These are phyloP conservation scores for Heliconius erato DNA, from an alignment of 2,888 invertebrate species.

Conservation along the genomic window DNA sequence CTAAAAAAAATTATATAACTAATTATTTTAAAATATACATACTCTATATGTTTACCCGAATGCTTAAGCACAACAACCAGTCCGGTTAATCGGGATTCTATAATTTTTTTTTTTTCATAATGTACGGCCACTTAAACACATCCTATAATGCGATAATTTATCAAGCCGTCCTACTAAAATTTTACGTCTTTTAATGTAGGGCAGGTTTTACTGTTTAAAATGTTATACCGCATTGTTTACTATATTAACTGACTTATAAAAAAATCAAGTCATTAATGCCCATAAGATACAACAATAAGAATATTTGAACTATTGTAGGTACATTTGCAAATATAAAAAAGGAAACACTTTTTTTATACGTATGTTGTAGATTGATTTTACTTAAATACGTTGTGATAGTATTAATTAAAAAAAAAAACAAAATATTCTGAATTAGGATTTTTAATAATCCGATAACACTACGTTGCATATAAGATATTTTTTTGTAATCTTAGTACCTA, in stretches of 20 bases:
- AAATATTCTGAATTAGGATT: not conserved
- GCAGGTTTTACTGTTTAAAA: constrained; percentile 17
- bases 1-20: not conserved
- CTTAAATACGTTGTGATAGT: not conserved
- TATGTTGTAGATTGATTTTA: not conserved
- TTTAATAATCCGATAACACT: not conserved
- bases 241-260: constrained; percentile 2
- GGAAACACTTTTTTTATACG: not conserved
- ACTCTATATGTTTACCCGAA: not conserved
- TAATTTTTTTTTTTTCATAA: not conserved
- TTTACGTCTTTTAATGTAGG: not conserved
- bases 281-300: not conserved
- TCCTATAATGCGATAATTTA: not conserved
- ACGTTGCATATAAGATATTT: not conserved
- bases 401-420: not conserved
- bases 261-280: not conserved
- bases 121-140: not conserved
- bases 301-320: not conserved
- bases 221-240: not conserved
- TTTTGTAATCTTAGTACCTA: not conserved
- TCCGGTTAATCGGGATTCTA: not conserved
- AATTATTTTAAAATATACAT: not conserved
- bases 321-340: not conserved
- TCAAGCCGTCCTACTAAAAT: constrained; percentile 16
- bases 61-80: not conserved